Base-by-base conservation (phyloP, 2,888 invertebrate genomes). In the Heteromyza rotundicornis region DNA sequence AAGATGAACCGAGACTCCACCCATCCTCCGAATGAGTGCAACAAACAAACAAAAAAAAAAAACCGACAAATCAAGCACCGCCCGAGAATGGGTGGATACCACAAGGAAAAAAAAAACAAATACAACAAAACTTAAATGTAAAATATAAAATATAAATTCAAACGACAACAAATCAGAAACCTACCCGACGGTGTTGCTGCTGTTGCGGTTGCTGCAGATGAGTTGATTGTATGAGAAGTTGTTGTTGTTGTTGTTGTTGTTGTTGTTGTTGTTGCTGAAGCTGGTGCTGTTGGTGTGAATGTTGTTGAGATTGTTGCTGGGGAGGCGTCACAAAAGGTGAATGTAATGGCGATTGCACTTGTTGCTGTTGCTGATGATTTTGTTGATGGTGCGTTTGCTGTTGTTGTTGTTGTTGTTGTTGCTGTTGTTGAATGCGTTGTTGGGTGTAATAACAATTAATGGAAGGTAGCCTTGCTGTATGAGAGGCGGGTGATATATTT, bases 361-460 rank as follows among this genome's bases (percentile, higher is more conserved):
- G 64, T 19, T 63, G 68, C 2, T 68, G 68, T 8, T 66, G 69
- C 16, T 63, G 65, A 17, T 62, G 50, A 17, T 66, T 69, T 20
- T 65, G 67, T 36, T 64, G 68, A 19, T 68, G 70, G 20, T 66
- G 64, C 44, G 62, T 68, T 16, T 62, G 61, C 27, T 59, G 70
- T 40, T 66, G 72, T 55, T 65, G 68, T 63, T 60, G 69, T 7
- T 64, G 67, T 2, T 64, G 69, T 1, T 65, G 66, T 5, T 68
- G 71, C 23, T 66, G 71, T 22, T 65, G 68, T 55, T 68, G 76
- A 64, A 72, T 57, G 62, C 59, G 71, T 19, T 67, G n/a, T n/a
- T n/a, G 72, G 20, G 65, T 22, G 52, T 67, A 70, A 40, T 65
- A 68, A 35, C 64, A 64, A 63, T 62, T 67, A 59, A 60, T 59